Evolutionary conservation across 2,888 invertebrate species (phyloP).

Genomic region (Ashinkailepas kermadecensis): DNA sequence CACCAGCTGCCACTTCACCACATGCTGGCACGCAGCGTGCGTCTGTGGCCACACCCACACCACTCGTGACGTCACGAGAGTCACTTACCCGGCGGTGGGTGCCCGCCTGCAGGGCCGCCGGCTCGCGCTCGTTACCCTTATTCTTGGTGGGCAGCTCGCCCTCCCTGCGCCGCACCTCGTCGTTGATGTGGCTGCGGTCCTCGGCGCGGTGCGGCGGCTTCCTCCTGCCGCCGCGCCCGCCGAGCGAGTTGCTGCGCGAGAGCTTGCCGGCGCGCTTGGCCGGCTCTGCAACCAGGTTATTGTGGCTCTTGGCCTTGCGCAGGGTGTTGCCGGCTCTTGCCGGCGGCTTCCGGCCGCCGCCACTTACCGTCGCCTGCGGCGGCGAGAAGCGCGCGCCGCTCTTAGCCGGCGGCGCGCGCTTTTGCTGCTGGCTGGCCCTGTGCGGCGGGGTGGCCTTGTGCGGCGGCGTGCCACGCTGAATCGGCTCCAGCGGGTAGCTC

Average conservation of each 20-base stretch:
- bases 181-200: neutral
- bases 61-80: neutral
- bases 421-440: neutral
- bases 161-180: neutral
- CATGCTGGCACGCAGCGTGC: conserved; percentile 10
- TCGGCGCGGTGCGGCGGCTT: neutral
- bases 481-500: conserved; percentile 41
- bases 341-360: neutral
- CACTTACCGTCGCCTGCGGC: conserved; percentile 11
- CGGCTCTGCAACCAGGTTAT: neutral
- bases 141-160: neutral
- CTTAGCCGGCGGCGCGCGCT: too few species aligned
- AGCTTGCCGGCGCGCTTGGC: neutral
- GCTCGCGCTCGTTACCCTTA: neutral
- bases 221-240: neutral
- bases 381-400: neutral
- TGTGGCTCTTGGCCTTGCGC: neutral
- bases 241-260: neutral
- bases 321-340: neutral
- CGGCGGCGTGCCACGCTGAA: conserved; percentile 15
- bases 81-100: neutral
- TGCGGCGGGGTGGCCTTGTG: neutral
- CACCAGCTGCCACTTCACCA: neutral
- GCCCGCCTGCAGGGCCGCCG: neutral
- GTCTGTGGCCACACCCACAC: too few species aligned